Percentiles rank a stretch among this genome's conserved stretches.
Evolutionary conservation across 2,797 vertebrate genomes (phyloP).

Genomic region (Sparus aurata): DNA sequence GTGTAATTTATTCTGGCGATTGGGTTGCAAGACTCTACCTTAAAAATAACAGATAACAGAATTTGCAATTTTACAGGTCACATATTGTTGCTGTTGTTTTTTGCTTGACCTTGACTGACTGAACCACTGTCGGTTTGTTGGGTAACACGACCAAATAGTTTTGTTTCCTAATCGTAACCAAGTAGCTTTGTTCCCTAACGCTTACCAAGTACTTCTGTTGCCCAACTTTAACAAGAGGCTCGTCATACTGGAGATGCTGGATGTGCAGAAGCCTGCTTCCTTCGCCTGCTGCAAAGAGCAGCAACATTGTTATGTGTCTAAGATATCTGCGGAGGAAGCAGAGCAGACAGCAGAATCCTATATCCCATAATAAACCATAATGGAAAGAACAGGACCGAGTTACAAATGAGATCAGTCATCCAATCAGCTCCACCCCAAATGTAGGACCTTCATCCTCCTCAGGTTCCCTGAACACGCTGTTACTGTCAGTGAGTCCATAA

Average conservation of each 20-base stretch:
- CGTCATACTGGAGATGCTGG: neutral
- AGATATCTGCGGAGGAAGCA: constrained; percentile 31
- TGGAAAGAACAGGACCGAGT: constrained; percentile 13
- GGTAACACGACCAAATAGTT: too few relatives aligned
- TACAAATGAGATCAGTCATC: constrained; percentile 27
- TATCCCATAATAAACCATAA: constrained; percentile 30
- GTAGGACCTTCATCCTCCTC: constrained; percentile 39
- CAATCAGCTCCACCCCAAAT: constrained; percentile 40
- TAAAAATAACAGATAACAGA: neutral
- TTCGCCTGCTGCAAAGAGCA: neutral
- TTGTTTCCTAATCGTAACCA: too few relatives aligned
- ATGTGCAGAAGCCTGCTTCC: constrained; percentile 4
- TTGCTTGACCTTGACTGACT: neutral
- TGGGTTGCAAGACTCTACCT: too few relatives aligned
- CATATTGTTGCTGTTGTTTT: neutral
- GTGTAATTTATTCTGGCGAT: too few relatives aligned
- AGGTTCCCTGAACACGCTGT: constrained; percentile 40
- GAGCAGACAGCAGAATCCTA: constrained; percentile 14
- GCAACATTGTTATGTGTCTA: neutral
- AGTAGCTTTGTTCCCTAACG: too few relatives aligned
- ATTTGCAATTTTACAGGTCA: neutral
- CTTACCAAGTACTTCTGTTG: too few relatives aligned
- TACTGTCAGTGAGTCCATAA: constrained; percentile 64
- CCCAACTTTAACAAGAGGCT: neutral
- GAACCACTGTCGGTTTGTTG: neutral